Evolutionary conservation across 2,113 vertebrate genomes (phyloP).

Genomic region (Solea senegalensis): DNA sequence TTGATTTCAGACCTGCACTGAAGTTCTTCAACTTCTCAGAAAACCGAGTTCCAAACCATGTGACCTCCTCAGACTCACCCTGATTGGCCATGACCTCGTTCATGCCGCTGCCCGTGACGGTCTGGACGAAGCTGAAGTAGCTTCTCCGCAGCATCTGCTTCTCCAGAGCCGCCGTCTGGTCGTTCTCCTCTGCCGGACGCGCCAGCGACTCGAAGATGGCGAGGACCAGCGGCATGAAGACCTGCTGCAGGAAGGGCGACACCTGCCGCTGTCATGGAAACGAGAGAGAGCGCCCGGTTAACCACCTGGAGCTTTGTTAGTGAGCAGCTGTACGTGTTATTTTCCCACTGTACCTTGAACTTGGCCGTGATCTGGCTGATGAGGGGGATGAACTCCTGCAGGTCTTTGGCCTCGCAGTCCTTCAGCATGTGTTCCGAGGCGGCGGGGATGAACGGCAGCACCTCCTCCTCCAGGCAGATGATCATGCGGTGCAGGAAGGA

Average conservation of each 20-base stretch:
- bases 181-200: conserved; percentile 95
- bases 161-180: conserved; percentile 95
- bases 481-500: conserved; percentile 99
- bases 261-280: conserved; percentile 86
- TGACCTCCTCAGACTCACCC: conserved; percentile 77
- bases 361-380: conserved; percentile 99
- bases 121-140: conserved; percentile 96
- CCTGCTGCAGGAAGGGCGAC: conserved; percentile 96
- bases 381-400: conserved; percentile 99
- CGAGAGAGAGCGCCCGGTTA: neutral
- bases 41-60: too few species aligned
- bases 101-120: conserved; percentile 93
- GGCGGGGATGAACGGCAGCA: conserved; percentile 94
- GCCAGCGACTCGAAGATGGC: conserved; percentile 95
- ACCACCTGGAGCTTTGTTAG: neutral
- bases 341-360: conserved; percentile 84
- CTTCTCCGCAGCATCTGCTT: conserved; percentile 96
- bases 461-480: conserved; percentile 98
- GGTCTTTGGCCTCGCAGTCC: conserved; percentile 96
- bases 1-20: too few species aligned
- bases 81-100: conserved; percentile 96
- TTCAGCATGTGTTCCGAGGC: conserved; percentile 98
- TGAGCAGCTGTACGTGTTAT: too few species aligned
- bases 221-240: conserved; percentile 96
- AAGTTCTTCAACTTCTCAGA: too few species aligned